phyloP scores from a whole-genome alignment of 2,888 invertebrate species.

The Oscheius myriophilus region DNA sequence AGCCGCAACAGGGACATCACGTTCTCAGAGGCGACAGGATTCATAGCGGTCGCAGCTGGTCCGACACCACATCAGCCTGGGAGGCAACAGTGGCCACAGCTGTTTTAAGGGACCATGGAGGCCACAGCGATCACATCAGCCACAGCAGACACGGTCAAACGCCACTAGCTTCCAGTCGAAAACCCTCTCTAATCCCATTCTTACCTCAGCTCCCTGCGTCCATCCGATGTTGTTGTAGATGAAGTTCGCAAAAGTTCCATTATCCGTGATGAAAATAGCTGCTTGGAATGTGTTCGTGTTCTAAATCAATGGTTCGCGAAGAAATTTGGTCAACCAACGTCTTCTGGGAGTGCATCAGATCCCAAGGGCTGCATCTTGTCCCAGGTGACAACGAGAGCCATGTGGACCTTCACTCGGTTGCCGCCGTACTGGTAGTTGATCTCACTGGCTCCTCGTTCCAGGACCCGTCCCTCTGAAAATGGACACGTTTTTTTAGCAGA shows the following conservation, averaged over 20 bases:
- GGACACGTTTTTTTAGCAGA: not conserved
- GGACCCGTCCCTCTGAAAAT: conserved; percentile 62
- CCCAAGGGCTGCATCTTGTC: conserved; percentile 70
- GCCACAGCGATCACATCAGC: no score
- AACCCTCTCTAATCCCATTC: conserved; percentile 20
- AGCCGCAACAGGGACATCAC: no score
- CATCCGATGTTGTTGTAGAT: conserved; percentile 70
- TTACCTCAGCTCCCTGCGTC: conserved; percentile 70
- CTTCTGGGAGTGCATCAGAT: conserved; percentile 27
- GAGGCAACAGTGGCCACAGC: no score
- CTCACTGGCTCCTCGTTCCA: conserved; percentile 69
- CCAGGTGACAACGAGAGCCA: conserved; percentile 67
- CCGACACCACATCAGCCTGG: no score
- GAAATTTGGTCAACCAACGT: not conserved
- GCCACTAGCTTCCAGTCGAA: no score
- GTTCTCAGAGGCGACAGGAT: no score
- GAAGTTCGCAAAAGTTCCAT: conserved; percentile 70
- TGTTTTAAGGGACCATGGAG: no score
- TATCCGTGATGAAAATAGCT: conserved; percentile 67
- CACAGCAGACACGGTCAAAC: no score
- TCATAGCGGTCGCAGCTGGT: no score
- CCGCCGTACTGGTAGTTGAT: conserved; percentile 70
- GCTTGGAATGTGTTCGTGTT: conserved; percentile 71
- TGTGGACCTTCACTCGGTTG: conserved; percentile 52
- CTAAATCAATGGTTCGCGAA: conserved; percentile 36